A percentile compares a stretch with the other conserved stretches of the same genome.
Evolutionary conservation across 2,113 vertebrate species (phyloP).

Genomic region (Morone chrysops): DNA sequence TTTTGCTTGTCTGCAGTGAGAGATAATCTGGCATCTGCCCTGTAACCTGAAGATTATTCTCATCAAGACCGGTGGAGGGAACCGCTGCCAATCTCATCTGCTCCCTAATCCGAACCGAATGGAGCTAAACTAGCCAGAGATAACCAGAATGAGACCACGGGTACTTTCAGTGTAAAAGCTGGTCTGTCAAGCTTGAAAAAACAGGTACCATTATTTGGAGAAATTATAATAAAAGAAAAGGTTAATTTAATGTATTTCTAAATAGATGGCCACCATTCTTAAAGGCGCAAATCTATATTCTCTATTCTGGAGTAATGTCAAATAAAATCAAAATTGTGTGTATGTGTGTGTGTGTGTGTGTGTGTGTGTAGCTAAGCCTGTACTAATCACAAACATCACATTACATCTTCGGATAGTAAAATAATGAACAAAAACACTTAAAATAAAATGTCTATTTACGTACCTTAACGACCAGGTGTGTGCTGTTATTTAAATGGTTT

Average conservation of each 20-base stretch:
- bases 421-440: not conserved
- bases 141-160: conserved; percentile 1
- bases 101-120: conserved; percentile 61
- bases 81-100: conserved; percentile 68
- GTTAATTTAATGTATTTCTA: not conserved
- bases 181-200: not conserved
- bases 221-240: not conserved
- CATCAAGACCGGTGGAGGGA: conserved; percentile 69
- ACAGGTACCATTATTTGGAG: not conserved
- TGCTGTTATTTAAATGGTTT: rapidly evolving
- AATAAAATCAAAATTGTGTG: not conserved
- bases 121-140: conserved; percentile 33
- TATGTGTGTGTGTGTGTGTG: not conserved
- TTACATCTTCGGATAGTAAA: not conserved
- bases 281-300: rapidly evolving
- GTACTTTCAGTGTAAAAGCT: conserved; percentile 44
- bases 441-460: not conserved
- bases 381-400: not conserved
- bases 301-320: not conserved
- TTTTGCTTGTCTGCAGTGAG: conserved; percentile 37
- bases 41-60: conserved; percentile 81
- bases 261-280: not conserved
- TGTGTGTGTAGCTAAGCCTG: not conserved
- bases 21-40: conserved; percentile 73
- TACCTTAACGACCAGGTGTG: no score